Percentiles rank a stretch among this genome's conserved stretches.
These are phyloP conservation scores for Nothobranchius kuhntae DNA, from an alignment of 2,113 vertebrate genomes.

Conservation along the genomic window DNA sequence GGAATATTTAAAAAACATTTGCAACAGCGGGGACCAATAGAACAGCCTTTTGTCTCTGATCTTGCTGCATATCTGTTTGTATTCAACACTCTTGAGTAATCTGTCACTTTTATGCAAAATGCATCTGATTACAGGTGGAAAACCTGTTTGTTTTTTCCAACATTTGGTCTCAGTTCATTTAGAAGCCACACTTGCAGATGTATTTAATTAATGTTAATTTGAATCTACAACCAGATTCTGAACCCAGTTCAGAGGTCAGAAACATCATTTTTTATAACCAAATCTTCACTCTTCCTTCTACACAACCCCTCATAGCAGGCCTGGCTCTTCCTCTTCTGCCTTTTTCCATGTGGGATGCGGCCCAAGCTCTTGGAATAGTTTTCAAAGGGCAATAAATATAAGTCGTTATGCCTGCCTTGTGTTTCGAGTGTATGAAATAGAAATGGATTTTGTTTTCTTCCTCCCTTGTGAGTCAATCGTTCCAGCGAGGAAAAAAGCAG, in stretches of 20 bases:
- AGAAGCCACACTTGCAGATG: not conserved
- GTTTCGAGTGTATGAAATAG: constrained; percentile 50
- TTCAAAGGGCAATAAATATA: constrained; percentile 58
- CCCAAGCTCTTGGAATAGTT: constrained; percentile 49
- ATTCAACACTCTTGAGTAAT: constrained; percentile 11
- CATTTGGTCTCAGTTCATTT: not conserved
- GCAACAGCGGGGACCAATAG: constrained; percentile 19
- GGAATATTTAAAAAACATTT: constrained; percentile 6
- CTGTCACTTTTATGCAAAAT: constrained; percentile 9
- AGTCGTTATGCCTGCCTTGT: constrained; percentile 41
- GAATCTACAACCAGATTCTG: no score
- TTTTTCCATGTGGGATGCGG: constrained; percentile 36
- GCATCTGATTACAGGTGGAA: constrained; percentile 3
- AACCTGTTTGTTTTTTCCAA: constrained; percentile 6
- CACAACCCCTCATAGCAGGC: constrained; percentile 10
- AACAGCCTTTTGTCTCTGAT: no score
- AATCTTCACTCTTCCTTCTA: constrained; percentile 1
- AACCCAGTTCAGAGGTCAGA: not conserved
- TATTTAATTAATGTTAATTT: not conserved
- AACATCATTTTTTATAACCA: constrained; percentile 7
- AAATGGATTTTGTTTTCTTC: constrained; percentile 37
- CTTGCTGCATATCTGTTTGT: no score
- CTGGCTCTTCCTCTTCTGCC: not conserved
- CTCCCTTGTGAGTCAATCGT: constrained; percentile 37
- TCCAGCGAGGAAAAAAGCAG: constrained; percentile 19